Base-by-base conservation (phyloP, 2,888 invertebrate species). In the Calliscelio sp. region DNA sequence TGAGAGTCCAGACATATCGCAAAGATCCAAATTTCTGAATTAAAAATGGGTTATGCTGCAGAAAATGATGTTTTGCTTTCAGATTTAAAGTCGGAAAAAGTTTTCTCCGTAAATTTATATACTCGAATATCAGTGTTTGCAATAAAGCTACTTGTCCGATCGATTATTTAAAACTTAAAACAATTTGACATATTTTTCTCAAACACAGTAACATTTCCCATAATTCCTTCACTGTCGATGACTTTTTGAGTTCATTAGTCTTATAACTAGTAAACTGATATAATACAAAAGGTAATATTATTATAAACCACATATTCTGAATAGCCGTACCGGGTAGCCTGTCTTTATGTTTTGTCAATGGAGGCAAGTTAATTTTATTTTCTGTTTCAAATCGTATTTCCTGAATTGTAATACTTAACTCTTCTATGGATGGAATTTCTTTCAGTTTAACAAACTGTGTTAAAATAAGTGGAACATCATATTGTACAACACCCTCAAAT, bases 401-500 rank as follows among this genome's bases (percentile, higher is more conserved):
- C n/a, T n/a, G n/a, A n/a, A n/a, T n/a, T n/a, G n/a, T n/a, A n/a
- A n/a, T n/a, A n/a, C n/a, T n/a, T n/a, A n/a, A n/a, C n/a, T n/a
- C n/a, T n/a, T n/a, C n/a, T n/a, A n/a, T 51, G 2, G 49, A 11
- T 32, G 61, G 22, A n/a, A n/a, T n/a, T n/a, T n/a, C n/a, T n/a
- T n/a, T n/a, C n/a, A n/a, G n/a, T n/a, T n/a, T n/a, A n/a, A n/a
- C n/a, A n/a, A n/a, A n/a, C n/a, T n/a, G n/a, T n/a, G n/a, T n/a
- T n/a, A 88, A 22, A 38, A 55, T 65, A 8, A 86, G 70, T 74
- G 73, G 80, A 22, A 88, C 16, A 79, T 88, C 87, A 41, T 81
- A 86, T 51, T 79, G 77, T 7, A 88, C 71, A 44, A 89, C 55
- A 6, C 89, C 89, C 80, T 89, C 87, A 24, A 87, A 88, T 7